phyloP scores from a whole-genome alignment of 2,113 vertebrate genomes.

The Enhydra lutris region DNA sequence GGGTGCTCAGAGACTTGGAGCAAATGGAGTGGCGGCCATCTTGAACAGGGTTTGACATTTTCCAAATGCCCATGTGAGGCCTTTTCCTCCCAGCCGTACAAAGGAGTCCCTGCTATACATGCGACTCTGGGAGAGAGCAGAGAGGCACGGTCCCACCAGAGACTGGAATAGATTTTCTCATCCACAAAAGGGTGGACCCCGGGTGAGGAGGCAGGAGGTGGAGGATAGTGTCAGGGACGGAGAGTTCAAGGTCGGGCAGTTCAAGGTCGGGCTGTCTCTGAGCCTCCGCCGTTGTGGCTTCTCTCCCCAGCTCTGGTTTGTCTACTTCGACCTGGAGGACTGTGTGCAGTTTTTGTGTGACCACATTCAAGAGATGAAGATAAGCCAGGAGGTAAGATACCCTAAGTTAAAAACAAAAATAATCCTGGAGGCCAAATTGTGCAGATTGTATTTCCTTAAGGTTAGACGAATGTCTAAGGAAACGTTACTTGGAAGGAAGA shows the following conservation, averaged over 20 bases:
- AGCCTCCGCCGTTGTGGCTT: background rate
- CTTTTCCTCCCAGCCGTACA: background rate
- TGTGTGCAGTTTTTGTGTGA: slow-evolving; percentile 79
- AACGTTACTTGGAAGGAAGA: background rate
- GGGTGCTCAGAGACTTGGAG: background rate
- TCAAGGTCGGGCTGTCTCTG: background rate
- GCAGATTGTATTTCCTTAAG: fast-evolving
- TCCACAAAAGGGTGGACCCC: background rate
- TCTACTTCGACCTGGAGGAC: slow-evolving; percentile 75
- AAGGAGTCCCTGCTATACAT: fast-evolving
- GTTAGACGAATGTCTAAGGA: background rate
- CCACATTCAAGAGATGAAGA: slow-evolving; percentile 75
- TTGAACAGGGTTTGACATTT: background rate
- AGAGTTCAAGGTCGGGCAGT: background rate
- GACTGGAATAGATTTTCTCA: background rate
- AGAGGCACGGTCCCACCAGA: background rate
- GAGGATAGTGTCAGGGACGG: fast-evolving
- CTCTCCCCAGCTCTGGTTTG: slow-evolving; percentile 81
- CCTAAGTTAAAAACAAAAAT: background rate
- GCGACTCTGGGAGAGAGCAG: background rate
- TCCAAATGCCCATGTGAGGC: background rate
- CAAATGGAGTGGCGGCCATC: background rate
- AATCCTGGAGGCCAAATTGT: background rate
- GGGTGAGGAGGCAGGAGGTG: fast-evolving
- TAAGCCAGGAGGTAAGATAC: slow-evolving; percentile 71